Evolutionary conservation across 2,113 vertebrate species (phyloP).

Genomic region (Pollimyrus isidori): DNA sequence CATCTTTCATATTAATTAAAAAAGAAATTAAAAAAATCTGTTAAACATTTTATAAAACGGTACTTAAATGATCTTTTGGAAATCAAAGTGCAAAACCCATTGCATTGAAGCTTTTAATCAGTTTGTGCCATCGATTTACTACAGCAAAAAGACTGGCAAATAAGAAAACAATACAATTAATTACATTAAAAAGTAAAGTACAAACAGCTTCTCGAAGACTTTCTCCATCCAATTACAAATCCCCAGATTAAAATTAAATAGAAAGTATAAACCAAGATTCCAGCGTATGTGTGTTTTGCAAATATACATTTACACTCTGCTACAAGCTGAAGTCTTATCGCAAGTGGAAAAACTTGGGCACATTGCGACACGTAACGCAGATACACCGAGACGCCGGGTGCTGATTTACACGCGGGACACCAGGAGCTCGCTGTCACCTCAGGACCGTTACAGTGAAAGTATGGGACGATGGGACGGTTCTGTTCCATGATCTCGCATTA

Average conservation of each 20-base stretch:
- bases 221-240: not conserved
- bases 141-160: conserved; percentile 7
- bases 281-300: conserved; percentile 19
- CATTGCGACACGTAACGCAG: not conserved
- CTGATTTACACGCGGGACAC: conserved; percentile 41
- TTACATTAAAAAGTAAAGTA: conserved; percentile 16
- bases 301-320: conserved; percentile 17
- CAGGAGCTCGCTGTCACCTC: conserved; percentile 23
- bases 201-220: conserved; percentile 19
- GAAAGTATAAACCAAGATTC: not conserved
- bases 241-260: not conserved
- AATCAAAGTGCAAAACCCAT: conserved; percentile 41
- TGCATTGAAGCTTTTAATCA: conserved; percentile 23
- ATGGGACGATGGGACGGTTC: not conserved
- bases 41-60: conserved; percentile 1
- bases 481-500: not conserved
- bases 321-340: conserved; percentile 34
- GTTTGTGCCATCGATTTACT: conserved; percentile 12
- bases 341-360: conserved; percentile 2
- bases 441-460: not conserved
- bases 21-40: conserved; percentile 20
- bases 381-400: conserved; percentile 28
- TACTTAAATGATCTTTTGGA: conserved; percentile 19
- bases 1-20: conserved; percentile 18
- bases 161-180: not conserved